Conservation (phyloP, 2,797 vertebrate species). For the Gobio occitaniae region DNA sequence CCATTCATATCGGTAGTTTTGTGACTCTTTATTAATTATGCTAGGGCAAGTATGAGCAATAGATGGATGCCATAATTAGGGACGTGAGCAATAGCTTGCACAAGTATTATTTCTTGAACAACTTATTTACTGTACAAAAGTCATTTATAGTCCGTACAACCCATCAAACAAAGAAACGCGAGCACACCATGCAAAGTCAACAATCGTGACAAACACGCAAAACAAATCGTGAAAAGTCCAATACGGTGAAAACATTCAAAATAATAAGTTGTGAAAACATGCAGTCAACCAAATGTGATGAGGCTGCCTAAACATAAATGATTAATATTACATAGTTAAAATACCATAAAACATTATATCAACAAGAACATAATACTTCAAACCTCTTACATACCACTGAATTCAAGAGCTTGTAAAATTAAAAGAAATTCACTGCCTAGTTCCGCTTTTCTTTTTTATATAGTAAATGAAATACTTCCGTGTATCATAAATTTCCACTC, state of each 20-base stretch:
- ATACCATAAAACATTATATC: slow-evolving; percentile 62
- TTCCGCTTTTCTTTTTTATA: not conserved
- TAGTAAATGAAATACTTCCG: not conserved
- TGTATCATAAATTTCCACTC: slow-evolving; percentile 27
- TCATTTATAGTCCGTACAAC: slow-evolving; percentile 42
- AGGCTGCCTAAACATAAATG: slow-evolving; percentile 45
- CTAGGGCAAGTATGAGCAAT: not conserved
- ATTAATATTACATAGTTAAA: slow-evolving; percentile 59
- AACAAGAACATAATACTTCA: slow-evolving; percentile 58
- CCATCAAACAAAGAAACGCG: slow-evolving; percentile 20
- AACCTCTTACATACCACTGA: slow-evolving; percentile 16
- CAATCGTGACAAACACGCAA: slow-evolving; percentile 41
- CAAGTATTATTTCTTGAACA: slow-evolving; percentile 4
- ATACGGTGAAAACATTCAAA: slow-evolving; percentile 32
- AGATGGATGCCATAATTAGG: not conserved
- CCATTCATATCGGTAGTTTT: not conserved
- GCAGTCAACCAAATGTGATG: slow-evolving; percentile 54
- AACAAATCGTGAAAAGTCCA: slow-evolving; percentile 20
- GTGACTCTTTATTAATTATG: not conserved
- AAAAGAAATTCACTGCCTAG: slow-evolving; percentile 6
- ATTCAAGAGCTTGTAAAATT: slow-evolving; percentile 32
- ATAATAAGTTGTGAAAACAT: slow-evolving; percentile 64
- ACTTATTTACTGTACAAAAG: slow-evolving; percentile 41
- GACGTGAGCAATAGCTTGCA: not conserved
- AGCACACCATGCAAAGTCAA: slow-evolving; percentile 46